phyloP scores from a whole-genome alignment of 2,113 vertebrate genomes.

The Trematomus loennbergii region DNA sequence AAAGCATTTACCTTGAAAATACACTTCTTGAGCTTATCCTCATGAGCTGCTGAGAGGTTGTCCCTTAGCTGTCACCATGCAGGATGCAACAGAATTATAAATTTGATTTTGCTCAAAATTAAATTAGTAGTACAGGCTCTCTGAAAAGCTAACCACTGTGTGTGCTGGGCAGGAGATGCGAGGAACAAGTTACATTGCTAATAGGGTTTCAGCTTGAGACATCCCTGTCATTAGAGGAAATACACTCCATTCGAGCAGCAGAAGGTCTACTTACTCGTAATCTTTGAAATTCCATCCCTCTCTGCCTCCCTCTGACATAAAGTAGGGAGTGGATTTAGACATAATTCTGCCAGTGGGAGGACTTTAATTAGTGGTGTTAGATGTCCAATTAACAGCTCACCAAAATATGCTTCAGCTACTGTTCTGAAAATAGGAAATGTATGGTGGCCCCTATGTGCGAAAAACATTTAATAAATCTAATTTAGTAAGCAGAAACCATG shows the following conservation, averaged over 20 bases:
- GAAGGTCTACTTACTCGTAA: constrained; percentile 19
- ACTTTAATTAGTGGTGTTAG: constrained; percentile 35
- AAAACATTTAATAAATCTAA: not conserved
- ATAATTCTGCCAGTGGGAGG: constrained; percentile 18
- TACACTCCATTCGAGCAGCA: constrained; percentile 29
- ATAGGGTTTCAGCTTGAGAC: constrained; percentile 52
- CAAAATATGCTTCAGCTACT: not conserved
- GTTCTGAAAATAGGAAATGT: not conserved
- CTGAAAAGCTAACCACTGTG: constrained; percentile 30
- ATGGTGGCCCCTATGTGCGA: not conserved
- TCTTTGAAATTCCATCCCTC: constrained; percentile 32
- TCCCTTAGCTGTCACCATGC: constrained; percentile 33
- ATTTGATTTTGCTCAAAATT: constrained; percentile 58
- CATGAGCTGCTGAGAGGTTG: constrained; percentile 42
- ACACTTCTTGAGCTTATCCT: constrained; percentile 28
- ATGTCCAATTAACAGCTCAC: constrained; percentile 34
- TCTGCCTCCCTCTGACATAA: constrained; percentile 31
- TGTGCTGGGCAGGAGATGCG: constrained; percentile 29
- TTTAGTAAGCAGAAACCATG: not conserved
- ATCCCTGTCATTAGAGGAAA: constrained; percentile 51
- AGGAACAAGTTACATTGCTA: constrained; percentile 40
- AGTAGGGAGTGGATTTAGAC: constrained; percentile 11
- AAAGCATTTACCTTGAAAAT: constrained; percentile 17
- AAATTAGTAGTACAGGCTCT: constrained; percentile 61
- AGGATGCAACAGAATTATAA: constrained; percentile 53